Base-by-base conservation (phyloP, 2,113 vertebrate genomes). In the Gopherus evgoodei region DNA sequence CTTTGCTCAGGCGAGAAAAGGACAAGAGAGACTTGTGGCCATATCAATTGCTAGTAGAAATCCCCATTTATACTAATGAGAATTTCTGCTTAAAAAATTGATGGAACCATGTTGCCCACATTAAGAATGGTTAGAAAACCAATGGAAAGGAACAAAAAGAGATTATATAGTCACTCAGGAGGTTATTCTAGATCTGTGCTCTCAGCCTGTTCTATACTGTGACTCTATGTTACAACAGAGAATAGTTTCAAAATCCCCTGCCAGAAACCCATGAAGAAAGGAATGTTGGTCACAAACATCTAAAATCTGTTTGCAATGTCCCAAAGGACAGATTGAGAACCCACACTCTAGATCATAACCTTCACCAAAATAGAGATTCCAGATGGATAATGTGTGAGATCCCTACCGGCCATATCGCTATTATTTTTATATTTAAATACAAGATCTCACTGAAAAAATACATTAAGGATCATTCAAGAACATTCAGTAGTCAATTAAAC, bases 61-160 rank as follows among this genome's bases (percentile, higher is more conserved):
- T 93, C 4, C 0, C 0, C 27, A 81, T 94, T 87, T 96, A 90
- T 93, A 94, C 94, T 94, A 96, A 95, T 96, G 84, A 94, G 57
- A 44, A 81, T 6, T 93, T 80, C 72, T 92, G 42, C 16, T 96
- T 91, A 94, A 96, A 94, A 95, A 95, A 94, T 93, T 87, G 12
- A 95, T 96, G 62, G 8, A n/a, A 88, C 91, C 94, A n/a, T 93
- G 81, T 94, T 93, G 80, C 49, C 65, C 75, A 87, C 53, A 88
- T 57, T 93, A 93, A 93, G 88, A 95, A 75, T 29, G 81, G 38
- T 78, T 94, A 47, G 91, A 93, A 53, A 57, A 25, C 27, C 75
- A 88, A 92, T 85, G 94, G 49, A 38, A 88, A 88, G 85, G 93
- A 91, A 87, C 8, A 81, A 87, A 94, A 95, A 93, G 72, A 90